Evolutionary conservation across 2,797 vertebrate genomes (phyloP), one percentile per base, ranked within the genome.

Genomic region (Girardinus metallicus): DNA sequence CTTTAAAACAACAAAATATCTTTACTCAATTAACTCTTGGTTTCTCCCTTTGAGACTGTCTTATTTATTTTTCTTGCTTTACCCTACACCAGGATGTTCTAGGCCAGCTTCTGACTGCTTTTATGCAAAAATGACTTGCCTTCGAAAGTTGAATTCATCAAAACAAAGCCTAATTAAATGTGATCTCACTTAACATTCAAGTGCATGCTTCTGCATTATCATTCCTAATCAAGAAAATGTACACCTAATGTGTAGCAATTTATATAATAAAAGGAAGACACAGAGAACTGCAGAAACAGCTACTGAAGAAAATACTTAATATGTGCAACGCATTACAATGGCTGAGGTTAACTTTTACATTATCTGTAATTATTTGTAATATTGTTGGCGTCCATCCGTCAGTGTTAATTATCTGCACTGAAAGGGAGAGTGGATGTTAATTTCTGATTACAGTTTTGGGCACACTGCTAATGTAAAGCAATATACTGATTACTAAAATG

Each of bases 1-100:
- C 94, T 95, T 95, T 95, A 95, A 94, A 95, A 94, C 89, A 83
- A 84, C 90, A 91, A 93, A 94, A 96, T 95, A 91, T 92, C 89
- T 95, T 96, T 95, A 95, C 93, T 91, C 89, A 94, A 91, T 95
- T 93, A 92, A 83, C 79, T 84, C 84, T 88, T 85, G 85, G 87
- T 89, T 90, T 84, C 79, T 87, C 85, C 74, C 86, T 89, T 86
- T n/a, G 39, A 78, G 62, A 81, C 86, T 39, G 51, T 77, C 77
- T 77, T 87, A 80, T 80, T 76, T 88, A 82, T 88, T 90, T 53
- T 23, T 53, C 21, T 53, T 90, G 47, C 62, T 84, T 87, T 87
- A 86, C 80, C 66, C 75, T 79, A 75, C 83, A 81, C 70, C 76
- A 53, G 26, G 60, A 53, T 84, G 85, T 43, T 77, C 85, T 71